Conservation (phyloP, 1,140 invertebrate genomes). For the Drosophila tsacasi region DNA sequence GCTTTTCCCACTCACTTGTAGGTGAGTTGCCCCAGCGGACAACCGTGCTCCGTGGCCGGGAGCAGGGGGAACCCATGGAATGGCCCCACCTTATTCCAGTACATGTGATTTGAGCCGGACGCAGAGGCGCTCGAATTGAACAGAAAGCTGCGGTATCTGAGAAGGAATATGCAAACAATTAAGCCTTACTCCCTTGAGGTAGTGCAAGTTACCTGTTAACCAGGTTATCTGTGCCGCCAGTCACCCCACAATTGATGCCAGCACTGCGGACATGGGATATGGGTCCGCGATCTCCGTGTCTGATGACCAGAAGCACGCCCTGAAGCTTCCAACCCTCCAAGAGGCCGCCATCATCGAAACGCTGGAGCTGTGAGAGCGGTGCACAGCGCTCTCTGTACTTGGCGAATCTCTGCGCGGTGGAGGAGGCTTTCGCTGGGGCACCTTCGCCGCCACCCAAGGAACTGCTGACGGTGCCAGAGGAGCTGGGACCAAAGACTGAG, state of each 20-base stretch:
- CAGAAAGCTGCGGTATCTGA: slow-evolving; percentile 87
- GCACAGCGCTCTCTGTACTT: slow-evolving; percentile 87
- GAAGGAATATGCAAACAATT: slow-evolving; percentile 61
- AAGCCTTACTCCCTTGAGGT: slow-evolving; percentile 44
- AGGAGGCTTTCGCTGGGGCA: slow-evolving; percentile 8
- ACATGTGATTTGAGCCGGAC: slow-evolving; percentile 87
- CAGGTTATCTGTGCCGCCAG: slow-evolving; percentile 85
- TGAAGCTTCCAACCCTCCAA: slow-evolving; percentile 89
- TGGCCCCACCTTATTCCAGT: slow-evolving; percentile 91
- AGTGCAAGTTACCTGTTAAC: slow-evolving; percentile 85
- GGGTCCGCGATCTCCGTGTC: slow-evolving; percentile 95
- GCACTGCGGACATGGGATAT: slow-evolving; percentile 91
- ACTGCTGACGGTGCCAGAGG: slow-evolving; percentile 48
- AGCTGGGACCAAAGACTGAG: slow-evolving; percentile 27
- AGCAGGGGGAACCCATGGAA: slow-evolving; percentile 93
- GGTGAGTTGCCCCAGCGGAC: slow-evolving; percentile 90
- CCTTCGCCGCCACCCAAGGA: slow-evolving; percentile 38
- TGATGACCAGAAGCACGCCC: slow-evolving; percentile 91
- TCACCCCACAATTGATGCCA: slow-evolving; percentile 90
- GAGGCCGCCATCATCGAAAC: slow-evolving; percentile 89
- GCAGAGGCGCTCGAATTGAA: slow-evolving; percentile 86
- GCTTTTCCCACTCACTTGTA: slow-evolving; percentile 85
- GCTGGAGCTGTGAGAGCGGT: slow-evolving; percentile 88
- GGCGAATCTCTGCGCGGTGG: slow-evolving; percentile 66
- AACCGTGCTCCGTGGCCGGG: slow-evolving; percentile 87